Conservation (phyloP, 2,113 vertebrate species). For the Mustela nigripes region DNA sequence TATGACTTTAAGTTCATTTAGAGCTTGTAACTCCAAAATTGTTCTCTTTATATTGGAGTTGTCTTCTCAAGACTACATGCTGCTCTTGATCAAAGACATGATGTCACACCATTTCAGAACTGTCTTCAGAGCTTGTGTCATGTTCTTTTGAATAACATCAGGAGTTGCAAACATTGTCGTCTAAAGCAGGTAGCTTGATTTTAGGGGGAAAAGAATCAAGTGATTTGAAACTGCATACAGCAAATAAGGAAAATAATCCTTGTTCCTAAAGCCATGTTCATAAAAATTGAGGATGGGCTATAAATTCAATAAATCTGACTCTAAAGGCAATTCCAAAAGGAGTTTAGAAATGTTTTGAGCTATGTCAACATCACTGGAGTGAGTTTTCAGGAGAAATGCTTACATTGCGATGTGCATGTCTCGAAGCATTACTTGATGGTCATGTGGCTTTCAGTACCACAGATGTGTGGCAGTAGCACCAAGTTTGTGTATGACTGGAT, state of each 20-base stretch:
- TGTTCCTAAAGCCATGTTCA: neutral
- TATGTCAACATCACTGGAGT: neutral
- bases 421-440: neutral
- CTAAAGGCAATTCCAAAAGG: neutral
- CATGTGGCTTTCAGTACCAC: neutral
- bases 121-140: neutral
- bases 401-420: neutral
- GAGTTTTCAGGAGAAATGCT: neutral
- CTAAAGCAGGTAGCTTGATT: conserved; percentile 15
- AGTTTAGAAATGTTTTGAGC: neutral
- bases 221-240: neutral
- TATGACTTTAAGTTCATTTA: neutral
- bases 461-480: neutral
- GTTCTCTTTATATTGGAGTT: neutral
- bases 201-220: neutral
- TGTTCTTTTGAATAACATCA: neutral
- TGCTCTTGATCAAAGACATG: neutral
- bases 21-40: neutral
- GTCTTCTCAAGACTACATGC: neutral
- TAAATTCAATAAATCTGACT: neutral
- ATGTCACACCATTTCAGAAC: neutral
- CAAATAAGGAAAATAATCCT: neutral
- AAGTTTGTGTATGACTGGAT: neutral
- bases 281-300: neutral
- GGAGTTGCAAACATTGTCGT: neutral